These are phyloP conservation scores for Pangasius mekongensis DNA, from an alignment of 2,797 vertebrate species.

Conservation along the genomic window DNA sequence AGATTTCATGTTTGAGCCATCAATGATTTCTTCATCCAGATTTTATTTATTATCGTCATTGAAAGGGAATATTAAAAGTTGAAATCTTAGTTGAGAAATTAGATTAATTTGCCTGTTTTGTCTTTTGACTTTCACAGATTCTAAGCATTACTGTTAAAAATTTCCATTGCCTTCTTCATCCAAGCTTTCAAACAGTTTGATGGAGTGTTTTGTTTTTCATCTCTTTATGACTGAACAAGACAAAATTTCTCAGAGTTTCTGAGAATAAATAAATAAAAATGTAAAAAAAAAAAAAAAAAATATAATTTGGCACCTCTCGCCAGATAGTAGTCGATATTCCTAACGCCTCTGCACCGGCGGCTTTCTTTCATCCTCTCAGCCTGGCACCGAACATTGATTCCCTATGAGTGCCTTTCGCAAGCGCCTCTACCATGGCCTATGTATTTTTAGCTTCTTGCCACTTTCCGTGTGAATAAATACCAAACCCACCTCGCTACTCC, in stretches of 20 bases:
- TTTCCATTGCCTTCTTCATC: not conserved
- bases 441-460: slow-evolving; percentile 72
- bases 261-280: not conserved
- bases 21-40: not conserved
- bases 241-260: not conserved
- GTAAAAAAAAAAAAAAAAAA: not conserved
- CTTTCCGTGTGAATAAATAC: slow-evolving; percentile 59
- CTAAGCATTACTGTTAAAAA: not conserved
- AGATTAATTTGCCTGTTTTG: not conserved
- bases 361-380: slow-evolving; percentile 60
- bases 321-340: slow-evolving; percentile 61
- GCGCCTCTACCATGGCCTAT: slow-evolving; percentile 63
- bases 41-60: not conserved
- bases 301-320: slow-evolving; percentile 34
- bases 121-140: not conserved
- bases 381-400: slow-evolving; percentile 67
- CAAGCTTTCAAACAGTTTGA: no score
- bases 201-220: not conserved
- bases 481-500: slow-evolving; percentile 39
- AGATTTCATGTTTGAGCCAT: not conserved
- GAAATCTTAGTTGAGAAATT: not conserved
- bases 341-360: slow-evolving; percentile 40
- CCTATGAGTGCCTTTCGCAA: slow-evolving; percentile 59
- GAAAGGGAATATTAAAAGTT: not conserved
- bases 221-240: not conserved